Evolutionary conservation across 2,797 vertebrate genomes (phyloP).

Genomic region (Notamacropus eugenii): DNA sequence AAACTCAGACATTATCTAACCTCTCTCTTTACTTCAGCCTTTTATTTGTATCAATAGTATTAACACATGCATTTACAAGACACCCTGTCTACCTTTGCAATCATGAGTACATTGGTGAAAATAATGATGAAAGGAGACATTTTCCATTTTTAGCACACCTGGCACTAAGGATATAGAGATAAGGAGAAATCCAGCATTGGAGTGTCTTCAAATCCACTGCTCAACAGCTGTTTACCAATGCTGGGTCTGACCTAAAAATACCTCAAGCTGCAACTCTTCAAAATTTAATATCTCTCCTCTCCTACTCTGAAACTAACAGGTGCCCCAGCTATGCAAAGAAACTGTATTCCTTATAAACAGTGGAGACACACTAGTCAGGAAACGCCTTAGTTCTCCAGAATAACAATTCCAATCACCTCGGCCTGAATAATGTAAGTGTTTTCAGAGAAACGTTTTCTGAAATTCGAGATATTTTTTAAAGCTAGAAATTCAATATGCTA

Average conservation of each 20-base stretch:
- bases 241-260: neutral
- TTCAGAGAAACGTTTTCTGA: neutral
- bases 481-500: neutral
- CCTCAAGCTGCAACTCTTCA: neutral
- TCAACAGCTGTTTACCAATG: neutral
- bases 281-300: accelerated
- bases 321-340: neutral
- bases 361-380: neutral
- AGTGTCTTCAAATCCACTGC: neutral
- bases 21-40: slow-evolving; percentile 9
- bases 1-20: neutral
- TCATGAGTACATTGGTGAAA: neutral
- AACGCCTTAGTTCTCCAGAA: neutral
- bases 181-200: neutral
- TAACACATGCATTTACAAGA: slow-evolving; percentile 9
- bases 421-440: neutral
- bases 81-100: slow-evolving; percentile 28
- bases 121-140: slow-evolving; percentile 22
- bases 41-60: neutral
- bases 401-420: neutral
- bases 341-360: neutral
- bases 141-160: neutral
- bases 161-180: neutral
- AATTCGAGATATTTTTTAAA: neutral
- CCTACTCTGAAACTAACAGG: too few relatives aligned